Base-by-base conservation (phyloP, 1,140 invertebrate genomes). In the Drosophila trapezifrons region DNA sequence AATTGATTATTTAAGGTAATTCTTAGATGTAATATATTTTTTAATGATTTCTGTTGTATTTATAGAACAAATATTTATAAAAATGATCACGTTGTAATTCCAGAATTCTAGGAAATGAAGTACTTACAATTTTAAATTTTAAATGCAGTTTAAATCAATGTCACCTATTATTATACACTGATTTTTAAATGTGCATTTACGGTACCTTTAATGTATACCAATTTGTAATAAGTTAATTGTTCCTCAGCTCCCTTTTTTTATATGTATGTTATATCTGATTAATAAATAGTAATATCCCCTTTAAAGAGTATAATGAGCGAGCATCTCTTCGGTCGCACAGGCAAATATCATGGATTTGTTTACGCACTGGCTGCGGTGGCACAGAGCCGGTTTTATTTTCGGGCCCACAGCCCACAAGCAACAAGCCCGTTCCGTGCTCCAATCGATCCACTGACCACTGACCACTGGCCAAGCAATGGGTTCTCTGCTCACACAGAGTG, bases 321-420 rank as follows among this genome's bases (percentile, higher is more conserved):
- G 65, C 46, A 58, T 67, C 73, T 76, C 59, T 56, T 60, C 22
- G 49, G 51, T 29, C 20, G 58, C 52, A 75, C 47, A 75, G 43
- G 71, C 71, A 76, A 76, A 76, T 77, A 70, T 77, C 69, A 54
- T 70, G 59, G 64, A 62, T 78, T 78, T 78, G 79, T 78, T 70
- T 64, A 81, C 80, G 78, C 76, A 82, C 77, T 76, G 70, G 35
- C 65, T 49, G 45, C 46, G 27, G 46, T 47, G 18, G 42, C 38
- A 46, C 55, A 67, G 57, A 82, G 65, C 83, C 83, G 82, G 82
- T 87, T 86, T 79, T 73, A 45, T 76, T 58, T 75, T 73, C 32
- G 32, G 60, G 60, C 22, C 42, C 32, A 45, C 40, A 43, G 10
- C 49, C 49, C 25, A 58, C 25, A 20, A 29, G 15, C 20, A 38